These are phyloP conservation scores for Anomalospiza imberbis DNA, from an alignment of 2,797 vertebrate species.

Conservation along the genomic window DNA sequence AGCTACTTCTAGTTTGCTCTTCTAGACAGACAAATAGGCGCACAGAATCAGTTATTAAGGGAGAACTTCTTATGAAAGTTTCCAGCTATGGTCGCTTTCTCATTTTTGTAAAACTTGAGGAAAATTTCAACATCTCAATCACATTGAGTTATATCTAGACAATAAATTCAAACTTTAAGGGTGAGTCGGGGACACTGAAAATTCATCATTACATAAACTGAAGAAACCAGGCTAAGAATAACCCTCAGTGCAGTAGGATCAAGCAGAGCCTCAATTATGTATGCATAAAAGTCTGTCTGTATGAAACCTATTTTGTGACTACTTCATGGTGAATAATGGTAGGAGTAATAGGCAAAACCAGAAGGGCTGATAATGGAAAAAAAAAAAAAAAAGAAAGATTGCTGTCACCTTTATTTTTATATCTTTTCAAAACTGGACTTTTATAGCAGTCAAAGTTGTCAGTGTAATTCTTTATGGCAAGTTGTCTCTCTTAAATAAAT, in stretches of 20 bases:
- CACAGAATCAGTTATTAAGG: not conserved
- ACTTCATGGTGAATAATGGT: not conserved
- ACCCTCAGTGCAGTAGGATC: not conserved
- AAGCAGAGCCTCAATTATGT: slow-evolving; percentile 24
- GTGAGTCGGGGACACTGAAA: slow-evolving; percentile 2
- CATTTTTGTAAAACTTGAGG: not conserved
- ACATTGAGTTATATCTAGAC: not conserved
- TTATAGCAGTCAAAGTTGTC: not conserved
- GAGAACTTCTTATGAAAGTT: not conserved
- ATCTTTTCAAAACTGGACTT: not conserved
- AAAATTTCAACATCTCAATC: not conserved
- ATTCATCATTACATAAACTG: slow-evolving; percentile 43
- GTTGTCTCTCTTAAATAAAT: not conserved
- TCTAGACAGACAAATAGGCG: not conserved
- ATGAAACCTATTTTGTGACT: slow-evolving; percentile 9
- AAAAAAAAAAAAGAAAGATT: not conserved
- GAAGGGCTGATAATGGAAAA: not conserved
- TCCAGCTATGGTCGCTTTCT: not conserved
- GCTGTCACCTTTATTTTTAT: not conserved
- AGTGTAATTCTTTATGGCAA: not conserved
- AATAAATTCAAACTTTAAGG: slow-evolving; percentile 8
- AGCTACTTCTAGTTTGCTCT: not conserved
- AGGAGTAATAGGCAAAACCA: not conserved
- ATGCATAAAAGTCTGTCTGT: slow-evolving; percentile 3
- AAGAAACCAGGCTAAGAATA: slow-evolving; percentile 45